These are phyloP conservation scores for Bilobella aurantiaca DNA, from an alignment of 1,140 invertebrate species.

Conservation along the genomic window DNA sequence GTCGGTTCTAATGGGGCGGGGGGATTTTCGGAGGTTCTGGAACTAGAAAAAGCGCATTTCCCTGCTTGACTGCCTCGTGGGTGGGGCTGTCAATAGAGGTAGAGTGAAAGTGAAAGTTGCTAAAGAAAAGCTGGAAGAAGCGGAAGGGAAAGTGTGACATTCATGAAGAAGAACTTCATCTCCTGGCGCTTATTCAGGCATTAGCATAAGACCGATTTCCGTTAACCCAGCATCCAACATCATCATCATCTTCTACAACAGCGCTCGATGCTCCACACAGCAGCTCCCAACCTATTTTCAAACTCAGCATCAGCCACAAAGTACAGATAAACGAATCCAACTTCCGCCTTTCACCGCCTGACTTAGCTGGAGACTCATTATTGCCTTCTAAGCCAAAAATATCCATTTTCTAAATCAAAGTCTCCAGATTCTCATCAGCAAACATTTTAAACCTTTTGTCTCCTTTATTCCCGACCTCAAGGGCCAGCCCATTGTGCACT, in stretches of 20 bases:
- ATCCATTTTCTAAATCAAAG: too few relatives aligned
- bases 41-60: background rate
- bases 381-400: too few relatives aligned
- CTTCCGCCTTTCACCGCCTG: too few relatives aligned
- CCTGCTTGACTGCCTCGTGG: too few relatives aligned
- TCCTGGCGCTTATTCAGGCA: background rate
- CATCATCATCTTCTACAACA: background rate
- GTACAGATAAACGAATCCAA: too few relatives aligned
- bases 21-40: background rate
- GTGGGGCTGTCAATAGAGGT: background rate
- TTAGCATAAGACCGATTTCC: background rate
- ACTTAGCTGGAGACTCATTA: too few relatives aligned
- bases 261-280: background rate
- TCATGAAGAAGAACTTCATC: background rate
- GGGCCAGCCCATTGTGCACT: too few relatives aligned
- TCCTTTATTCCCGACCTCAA: too few relatives aligned
- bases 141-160: background rate
- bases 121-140: background rate
- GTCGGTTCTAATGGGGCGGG: background rate
- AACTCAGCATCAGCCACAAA: too few relatives aligned
- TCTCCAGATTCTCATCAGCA: too few relatives aligned
- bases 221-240: background rate
- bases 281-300: background rate
- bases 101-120: background rate
- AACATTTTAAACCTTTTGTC: too few relatives aligned